Evolutionary conservation across 2,888 invertebrate genomes (phyloP), one percentile per base, ranked within the genome.

Genomic region (Ptychoptera albimana): DNA sequence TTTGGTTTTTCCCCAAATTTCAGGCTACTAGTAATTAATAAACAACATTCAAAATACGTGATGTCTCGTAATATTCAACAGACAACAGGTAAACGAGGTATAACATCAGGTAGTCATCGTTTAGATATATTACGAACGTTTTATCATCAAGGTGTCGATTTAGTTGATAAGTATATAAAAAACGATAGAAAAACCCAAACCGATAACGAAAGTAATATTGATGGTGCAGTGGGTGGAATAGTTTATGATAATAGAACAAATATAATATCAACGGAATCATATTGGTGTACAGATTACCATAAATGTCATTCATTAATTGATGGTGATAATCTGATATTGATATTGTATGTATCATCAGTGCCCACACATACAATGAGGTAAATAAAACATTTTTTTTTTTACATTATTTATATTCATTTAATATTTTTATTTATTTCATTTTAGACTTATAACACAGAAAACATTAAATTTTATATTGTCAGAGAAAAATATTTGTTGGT

Each of bases 261-360:
- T 36, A 16, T 34, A 34, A 12, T 43, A 37, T 43, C 30, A 12
- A 35, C 23, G 2, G 84, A 85, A 64, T 78, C 81, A 1, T 87
- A 85, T 58, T 83, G 86, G 79, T 80, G 81, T 59, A 82, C 85
- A 0, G 87, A 89, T 57, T 85, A 84, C 59, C 82, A 87, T 60
- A 88, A 88, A 63, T 85, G 87, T 54, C 84, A 86, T 57, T 83
- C 82, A 1, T 68, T 79, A 14, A 75, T 75, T 56, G 69, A 71
- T 2, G 71, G 71, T 8, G 72, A 77, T 49, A 73, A 82, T 53
- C 65, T 87, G 45, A 70, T 87, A 48, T 85, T 83, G 57, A 73
- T 79, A 8, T 65, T 88, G 1, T 89, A 82, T 56, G 71, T 77
- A 9, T 74, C 82, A 9, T 68, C 79, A 15, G 74, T 89, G 45